Percentiles rank a stretch among this genome's conserved stretches.
These are phyloP conservation scores for Idris sp. DNA, from an alignment of 1,140 invertebrate species.

Conservation along the genomic window DNA sequence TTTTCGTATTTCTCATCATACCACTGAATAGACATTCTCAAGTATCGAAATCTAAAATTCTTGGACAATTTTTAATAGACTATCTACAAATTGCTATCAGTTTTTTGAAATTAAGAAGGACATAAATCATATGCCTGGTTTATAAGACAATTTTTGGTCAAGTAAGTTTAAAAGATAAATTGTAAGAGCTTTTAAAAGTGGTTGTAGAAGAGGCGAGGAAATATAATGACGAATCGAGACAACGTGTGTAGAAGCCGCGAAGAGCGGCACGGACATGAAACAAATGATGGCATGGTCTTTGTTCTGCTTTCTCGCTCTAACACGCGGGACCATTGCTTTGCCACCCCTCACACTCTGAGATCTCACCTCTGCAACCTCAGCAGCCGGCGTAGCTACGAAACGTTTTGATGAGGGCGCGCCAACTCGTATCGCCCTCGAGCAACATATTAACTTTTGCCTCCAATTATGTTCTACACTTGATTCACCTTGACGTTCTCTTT, in stretches of 20 bases:
- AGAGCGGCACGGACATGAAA: conserved; percentile 67
- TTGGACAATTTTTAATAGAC: too few relatives aligned
- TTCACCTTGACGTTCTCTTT: conserved; percentile 20
- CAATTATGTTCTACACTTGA: conserved; percentile 43
- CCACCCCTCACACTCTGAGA: conserved; percentile 57
- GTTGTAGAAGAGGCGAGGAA: conserved; percentile 60
- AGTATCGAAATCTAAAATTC: too few relatives aligned
- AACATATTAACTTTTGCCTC: conserved; percentile 53
- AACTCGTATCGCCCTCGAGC: conserved; percentile 42
- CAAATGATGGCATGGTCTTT: conserved; percentile 74
- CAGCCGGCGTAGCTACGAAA: conserved; percentile 44
- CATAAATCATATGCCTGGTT: too few relatives aligned
- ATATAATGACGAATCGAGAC: conserved; percentile 68
- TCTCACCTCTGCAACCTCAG: conserved; percentile 68
- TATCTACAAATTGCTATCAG: too few relatives aligned
- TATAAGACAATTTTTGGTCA: too few relatives aligned
- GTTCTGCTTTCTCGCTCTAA: conserved; percentile 66
- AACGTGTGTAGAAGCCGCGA: conserved; percentile 59
- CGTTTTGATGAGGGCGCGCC: conserved; percentile 43
- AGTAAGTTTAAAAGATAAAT: too few relatives aligned
- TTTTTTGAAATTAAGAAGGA: too few relatives aligned
- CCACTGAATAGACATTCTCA: too few relatives aligned
- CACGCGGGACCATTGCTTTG: too few relatives aligned
- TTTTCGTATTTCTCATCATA: too few relatives aligned
- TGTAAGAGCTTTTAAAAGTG: too few relatives aligned